Base-by-base conservation (phyloP, 2,113 vertebrate genomes). In the Ondatra zibethicus region DNA sequence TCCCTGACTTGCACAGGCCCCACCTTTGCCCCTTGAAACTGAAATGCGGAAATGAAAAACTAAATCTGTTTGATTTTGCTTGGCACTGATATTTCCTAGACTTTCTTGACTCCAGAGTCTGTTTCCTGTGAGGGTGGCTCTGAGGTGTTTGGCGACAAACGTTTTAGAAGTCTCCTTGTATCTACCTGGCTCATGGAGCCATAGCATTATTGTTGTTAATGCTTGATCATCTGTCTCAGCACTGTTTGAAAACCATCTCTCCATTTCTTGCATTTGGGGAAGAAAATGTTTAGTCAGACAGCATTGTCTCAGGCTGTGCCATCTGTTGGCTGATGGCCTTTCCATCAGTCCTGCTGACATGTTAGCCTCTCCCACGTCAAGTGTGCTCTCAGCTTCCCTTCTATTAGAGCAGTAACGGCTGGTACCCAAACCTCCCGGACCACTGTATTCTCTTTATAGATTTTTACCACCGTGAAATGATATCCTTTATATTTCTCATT, bases 381-480 rank as follows among this genome's bases (percentile, higher is more conserved):
- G 14, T 33, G 17, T 50, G n/a, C 13, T 65, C 45, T 17, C 23
- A 2, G 0, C 75, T 87, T 50, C 7, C 52, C 58, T 90, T 85
- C 45, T 23, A 1, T 77, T 45, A 65, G 50, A 21, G 50, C 33
- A 50, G 33, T 39, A 45, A 82, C 3, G 5, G n/a, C 33, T 36
- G 90, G 78, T 66, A 61, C 93, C 61, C 42, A 94, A 85, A 95
- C 36, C 75, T 65, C 61, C 31, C 19, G 19, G 90, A 65, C 50
- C 58, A 77, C 31, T 36, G 19, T 58, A 42, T 76, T 75, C 75
- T 85, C 88, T 93, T 85, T 81, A 81, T 63, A 58, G 95, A 47
- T 91, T 81, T 78, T 89, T 82, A n/a, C 88, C 72, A 36, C 68
- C 61, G n/a, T 21, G 66, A 95, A 92, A 92, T 10, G 16, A 84